These are phyloP conservation scores for Eublepharis macularius DNA, from an alignment of 2,113 vertebrate genomes.

Conservation along the genomic window DNA sequence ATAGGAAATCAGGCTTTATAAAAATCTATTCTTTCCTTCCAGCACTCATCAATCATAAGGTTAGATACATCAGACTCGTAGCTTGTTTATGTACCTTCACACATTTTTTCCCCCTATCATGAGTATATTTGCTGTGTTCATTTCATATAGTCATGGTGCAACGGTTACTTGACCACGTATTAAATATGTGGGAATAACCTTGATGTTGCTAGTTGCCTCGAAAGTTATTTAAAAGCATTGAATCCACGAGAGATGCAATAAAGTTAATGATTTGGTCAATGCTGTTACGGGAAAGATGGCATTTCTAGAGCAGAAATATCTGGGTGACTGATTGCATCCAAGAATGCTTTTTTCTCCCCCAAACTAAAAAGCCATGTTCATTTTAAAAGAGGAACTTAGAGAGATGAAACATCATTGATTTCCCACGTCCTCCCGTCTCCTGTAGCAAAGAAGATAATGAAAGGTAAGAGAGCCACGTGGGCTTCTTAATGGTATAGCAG, in stretches of 20 bases:
- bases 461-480: background rate
- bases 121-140: background rate
- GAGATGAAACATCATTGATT: background rate
- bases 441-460: background rate
- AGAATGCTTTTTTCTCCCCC: background rate
- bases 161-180: background rate
- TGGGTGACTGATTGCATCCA: constrained; percentile 1
- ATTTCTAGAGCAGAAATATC: constrained; percentile 3
- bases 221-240: constrained; percentile 16
- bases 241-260: background rate
- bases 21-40: constrained; percentile 36
- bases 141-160: background rate
- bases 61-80: background rate
- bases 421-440: background rate
- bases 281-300: background rate
- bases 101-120: background rate
- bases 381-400: background rate
- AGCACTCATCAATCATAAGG: background rate
- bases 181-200: constrained; percentile 3
- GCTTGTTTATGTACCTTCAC: constrained; percentile 3
- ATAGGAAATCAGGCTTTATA: constrained; percentile 1
- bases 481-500: background rate
- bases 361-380: background rate
- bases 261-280: background rate
- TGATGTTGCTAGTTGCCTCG: background rate